Evolutionary conservation across 2,888 invertebrate species (phyloP), one percentile per base, ranked within the genome.

Genomic region (Diaprepes abbreviatus): DNA sequence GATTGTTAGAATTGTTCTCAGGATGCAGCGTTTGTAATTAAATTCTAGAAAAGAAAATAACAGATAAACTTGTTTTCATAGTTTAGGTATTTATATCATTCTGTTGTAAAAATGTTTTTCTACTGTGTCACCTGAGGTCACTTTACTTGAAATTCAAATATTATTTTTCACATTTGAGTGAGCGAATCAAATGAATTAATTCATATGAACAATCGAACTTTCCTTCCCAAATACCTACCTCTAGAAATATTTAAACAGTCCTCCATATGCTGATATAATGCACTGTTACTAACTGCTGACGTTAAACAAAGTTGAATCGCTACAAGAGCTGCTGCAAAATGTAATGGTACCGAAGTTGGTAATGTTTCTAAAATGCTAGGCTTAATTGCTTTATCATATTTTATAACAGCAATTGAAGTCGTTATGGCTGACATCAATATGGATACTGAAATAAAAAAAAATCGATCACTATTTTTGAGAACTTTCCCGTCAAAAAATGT

Each of bases 191-290:
- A n/a, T n/a, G n/a, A n/a, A n/a, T n/a, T n/a, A n/a, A n/a, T n/a
- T n/a, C n/a, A n/a, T n/a, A n/a, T n/a, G n/a, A n/a, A n/a, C n/a
- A n/a, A n/a, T n/a, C n/a, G n/a, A n/a, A n/a, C n/a, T n/a, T n/a
- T n/a, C n/a, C n/a, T n/a, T n/a, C n/a, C 12, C 19, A 14, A 35
- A 52, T 58, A 31, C 31, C 40, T 63, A 80, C 95, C 87, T 87
- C 90, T 89, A 0, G 93, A 89, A 67, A 96, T 88, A 19, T 87
- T 88, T 12, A 95, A 85, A 58, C 89, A 85, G 75, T 94, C 92
- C 81, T 96, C 96, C 33, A 95, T 83, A 74, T 95, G 93, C 79
- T 94, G 92, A 79, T 93, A 92, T 16, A 96, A 87, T 0, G 94
- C 92, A 0, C 93, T 93, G 78, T 92, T 92, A 5, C 93, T 89